A percentile compares a stretch with the other conserved stretches of the same genome.
These are phyloP conservation scores for Troides helena DNA, from an alignment of 2,888 invertebrate species.

Conservation along the genomic window DNA sequence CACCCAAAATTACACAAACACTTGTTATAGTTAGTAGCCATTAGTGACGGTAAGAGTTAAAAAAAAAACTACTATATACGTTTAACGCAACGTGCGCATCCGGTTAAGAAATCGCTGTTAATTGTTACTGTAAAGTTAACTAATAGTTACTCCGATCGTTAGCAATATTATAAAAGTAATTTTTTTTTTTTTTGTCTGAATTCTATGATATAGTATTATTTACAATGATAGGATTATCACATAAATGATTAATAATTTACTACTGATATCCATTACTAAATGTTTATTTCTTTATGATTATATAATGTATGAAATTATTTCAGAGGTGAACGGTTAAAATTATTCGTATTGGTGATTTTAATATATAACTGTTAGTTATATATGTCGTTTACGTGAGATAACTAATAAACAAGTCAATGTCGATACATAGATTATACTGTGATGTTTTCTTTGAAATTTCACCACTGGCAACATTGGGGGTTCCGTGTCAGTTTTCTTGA, in stretches of 20 bases:
- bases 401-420: too few species aligned
- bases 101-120: not conserved
- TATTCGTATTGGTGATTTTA: not conserved
- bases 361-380: not conserved
- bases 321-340: not conserved
- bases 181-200: slow-evolving; percentile 12
- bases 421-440: too few species aligned
- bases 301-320: not conserved
- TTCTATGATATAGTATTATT: slow-evolving; percentile 13
- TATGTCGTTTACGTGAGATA: too few species aligned
- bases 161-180: not conserved
- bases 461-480: not conserved
- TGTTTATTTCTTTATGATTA: not conserved
- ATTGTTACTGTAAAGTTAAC: slow-evolving; percentile 20
- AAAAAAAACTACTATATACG: slow-evolving; percentile 19
- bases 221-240: slow-evolving; percentile 5
- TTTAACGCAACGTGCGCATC: not conserved
- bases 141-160: slow-evolving; percentile 10
- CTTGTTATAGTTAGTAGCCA: slow-evolving; percentile 12
- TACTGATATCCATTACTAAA: not conserved
- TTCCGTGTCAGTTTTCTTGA: not conserved
- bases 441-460: too few species aligned
- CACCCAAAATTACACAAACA: slow-evolving; percentile 3
- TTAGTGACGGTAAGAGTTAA: slow-evolving; percentile 14
- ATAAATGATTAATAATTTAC: slow-evolving; percentile 1